Base-by-base conservation (phyloP, 2,113 vertebrate species). In the Campylorhamphus procurvoides region DNA sequence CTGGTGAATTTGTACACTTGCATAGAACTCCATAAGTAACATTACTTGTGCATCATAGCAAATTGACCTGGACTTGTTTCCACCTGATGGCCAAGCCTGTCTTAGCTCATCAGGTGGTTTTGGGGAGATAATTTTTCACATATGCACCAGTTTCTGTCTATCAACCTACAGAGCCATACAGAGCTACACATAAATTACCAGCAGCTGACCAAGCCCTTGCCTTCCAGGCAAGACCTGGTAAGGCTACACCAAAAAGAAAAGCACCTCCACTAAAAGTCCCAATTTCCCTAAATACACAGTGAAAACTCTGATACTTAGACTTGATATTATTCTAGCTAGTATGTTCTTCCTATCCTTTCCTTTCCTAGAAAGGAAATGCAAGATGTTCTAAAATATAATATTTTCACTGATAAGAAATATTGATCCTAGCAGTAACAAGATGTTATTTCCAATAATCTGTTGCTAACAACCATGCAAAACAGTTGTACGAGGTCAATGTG, bases 1-100 rank as follows among this genome's bases (percentile, higher is more conserved):
- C 35, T 31, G 35, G 11, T 53, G 71, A 69, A 83, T 69, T 86
- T 59, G 35, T 50, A 64, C 7, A 12, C 24, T 37, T 52, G 52
- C 0, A 1, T 12, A 80, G 31, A 19, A 63, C 4, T 39, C 35
- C 28, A n/a, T 9, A 33, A 0, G 1, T 59, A 22, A 58, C 73
- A 35, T 29, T 40, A 33, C 31, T n/a, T 60, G 13, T 37, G 14
- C 3, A 1, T 69, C 20, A 28, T 9, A 53, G 79, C n/a, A 47
- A 53, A 22, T 23, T 67, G 42, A 80, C 9, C n/a, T 72, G 35
- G 25, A 23, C 12, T 53, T 12, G 31, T 64, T 95, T 76, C 19
- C 53, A 27, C 37, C 35, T 37, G 16, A 59, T 35, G 44, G 12
- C 19, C 37, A 66, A 39, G 44, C 49, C 56, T 76, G 31, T 68